Percentiles rank a stretch among this genome's conserved stretches.
These are phyloP conservation scores for Drosophila setosimentum DNA, from an alignment of 2,888 invertebrate species.

Conservation along the genomic window DNA sequence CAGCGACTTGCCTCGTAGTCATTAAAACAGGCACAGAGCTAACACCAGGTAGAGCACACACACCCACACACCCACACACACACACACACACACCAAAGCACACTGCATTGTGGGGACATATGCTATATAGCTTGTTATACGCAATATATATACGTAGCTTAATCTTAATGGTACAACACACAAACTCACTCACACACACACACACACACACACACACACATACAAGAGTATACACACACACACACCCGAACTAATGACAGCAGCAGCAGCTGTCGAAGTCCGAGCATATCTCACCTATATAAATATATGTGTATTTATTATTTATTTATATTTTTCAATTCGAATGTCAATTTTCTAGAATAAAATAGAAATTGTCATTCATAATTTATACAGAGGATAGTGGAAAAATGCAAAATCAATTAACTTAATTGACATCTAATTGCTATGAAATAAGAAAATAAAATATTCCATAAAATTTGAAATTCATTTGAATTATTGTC, in stretches of 20 bases:
- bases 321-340: not conserved
- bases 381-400: not conserved
- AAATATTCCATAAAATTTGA: not conserved
- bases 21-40: slow-evolving; percentile 61
- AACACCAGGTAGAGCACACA: slow-evolving; percentile 1
- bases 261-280: not conserved
- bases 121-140: slow-evolving; percentile 45
- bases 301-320: not conserved
- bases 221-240: not conserved
- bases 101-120: slow-evolving; percentile 29
- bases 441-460: not conserved
- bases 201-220: slow-evolving; percentile 2
- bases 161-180: slow-evolving; percentile 37
- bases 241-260: not conserved
- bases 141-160: slow-evolving; percentile 20
- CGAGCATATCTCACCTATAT: not conserved
- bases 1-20: slow-evolving; percentile 44
- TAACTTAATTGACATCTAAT: not conserved
- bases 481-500: not conserved
- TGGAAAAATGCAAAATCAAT: slow-evolving; percentile 1
- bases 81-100: slow-evolving; percentile 3
- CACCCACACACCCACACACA: slow-evolving; percentile 12
- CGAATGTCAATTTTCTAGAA: not conserved
- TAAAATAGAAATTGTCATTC: not conserved
- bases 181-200: not conserved